These are phyloP conservation scores for Cerceris ruficornis DNA, from an alignment of 2,888 invertebrate genomes.

Conservation along the genomic window DNA sequence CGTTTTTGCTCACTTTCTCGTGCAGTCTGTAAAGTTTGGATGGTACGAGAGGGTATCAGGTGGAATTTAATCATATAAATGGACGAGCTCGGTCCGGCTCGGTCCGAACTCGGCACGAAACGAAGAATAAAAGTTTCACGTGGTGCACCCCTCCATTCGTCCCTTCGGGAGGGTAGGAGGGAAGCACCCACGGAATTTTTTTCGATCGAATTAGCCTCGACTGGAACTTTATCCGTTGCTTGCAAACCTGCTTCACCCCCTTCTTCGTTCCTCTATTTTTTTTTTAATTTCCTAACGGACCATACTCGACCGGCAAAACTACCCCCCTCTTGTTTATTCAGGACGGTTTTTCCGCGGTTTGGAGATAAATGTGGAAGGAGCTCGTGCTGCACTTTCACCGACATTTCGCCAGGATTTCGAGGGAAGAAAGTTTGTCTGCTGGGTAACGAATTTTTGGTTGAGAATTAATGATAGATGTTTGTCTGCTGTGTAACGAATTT, in stretches of 20 bases:
- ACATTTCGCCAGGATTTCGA: background rate
- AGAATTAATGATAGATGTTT: too few relatives aligned
- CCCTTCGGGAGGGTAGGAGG: conserved; percentile 10
- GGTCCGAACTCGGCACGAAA: conserved; percentile 49
- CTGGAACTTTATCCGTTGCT: conserved; percentile 59
- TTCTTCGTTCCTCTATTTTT: conserved; percentile 30
- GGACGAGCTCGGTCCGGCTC: conserved; percentile 63
- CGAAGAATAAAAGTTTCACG: conserved; percentile 67
- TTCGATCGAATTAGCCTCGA: conserved; percentile 70
- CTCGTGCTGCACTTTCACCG: conserved; percentile 2
- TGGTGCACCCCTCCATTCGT: conserved; percentile 43
- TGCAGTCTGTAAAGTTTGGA: conserved; percentile 73
- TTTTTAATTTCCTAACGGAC: conserved; percentile 50
- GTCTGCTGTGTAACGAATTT: too few relatives aligned
- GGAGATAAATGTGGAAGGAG: conserved; percentile 32
- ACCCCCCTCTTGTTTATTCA: conserved; percentile 49
- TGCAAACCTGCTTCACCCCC: conserved; percentile 21
- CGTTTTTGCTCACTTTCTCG: conserved; percentile 42
- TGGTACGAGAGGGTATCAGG: conserved; percentile 64
- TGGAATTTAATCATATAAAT: conserved; percentile 76
- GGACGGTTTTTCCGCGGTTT: conserved; percentile 40
- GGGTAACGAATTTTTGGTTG: too few relatives aligned
- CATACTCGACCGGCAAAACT: conserved; percentile 25
- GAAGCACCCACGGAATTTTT: conserved; percentile 60
- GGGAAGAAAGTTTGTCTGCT: too few relatives aligned